phyloP scores from a whole-genome alignment of 2,888 invertebrate genomes.

The Macrophya annulata region DNA sequence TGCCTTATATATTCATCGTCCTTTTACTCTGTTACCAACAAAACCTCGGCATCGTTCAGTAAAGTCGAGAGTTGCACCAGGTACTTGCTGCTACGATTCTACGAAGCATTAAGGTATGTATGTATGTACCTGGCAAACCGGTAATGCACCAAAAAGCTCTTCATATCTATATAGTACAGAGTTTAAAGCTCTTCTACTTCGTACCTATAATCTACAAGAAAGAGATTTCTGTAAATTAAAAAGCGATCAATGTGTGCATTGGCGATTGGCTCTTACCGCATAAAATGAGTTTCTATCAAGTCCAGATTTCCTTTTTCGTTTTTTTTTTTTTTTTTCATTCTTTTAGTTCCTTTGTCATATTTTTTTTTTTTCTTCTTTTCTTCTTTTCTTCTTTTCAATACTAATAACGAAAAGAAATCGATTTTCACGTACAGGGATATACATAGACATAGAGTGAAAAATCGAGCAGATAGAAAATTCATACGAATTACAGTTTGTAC shows the following conservation, averaged over 20 bases:
- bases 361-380: neutral
- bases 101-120: neutral
- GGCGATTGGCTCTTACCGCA: neutral
- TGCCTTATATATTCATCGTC: conserved; percentile 37
- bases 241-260: neutral
- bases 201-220: neutral
- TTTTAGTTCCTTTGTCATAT: neutral
- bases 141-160: neutral
- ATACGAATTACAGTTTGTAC: neutral
- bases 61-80: conserved; percentile 45
- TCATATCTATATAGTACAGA: neutral
- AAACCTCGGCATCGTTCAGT: neutral
- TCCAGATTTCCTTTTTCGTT: neutral
- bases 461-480: neutral
- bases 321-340: neutral
- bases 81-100: neutral
- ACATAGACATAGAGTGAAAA: neutral
- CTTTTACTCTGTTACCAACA: conserved; percentile 29
- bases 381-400: too few relatives aligned
- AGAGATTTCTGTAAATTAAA: neutral
- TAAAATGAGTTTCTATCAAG: neutral
- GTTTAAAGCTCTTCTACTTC: neutral
- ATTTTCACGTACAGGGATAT: neutral
- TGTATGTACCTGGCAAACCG: neutral
- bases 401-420: neutral